Evolutionary conservation across 1,140 invertebrate species (phyloP).

Genomic region (Drosophila repletoides): DNA sequence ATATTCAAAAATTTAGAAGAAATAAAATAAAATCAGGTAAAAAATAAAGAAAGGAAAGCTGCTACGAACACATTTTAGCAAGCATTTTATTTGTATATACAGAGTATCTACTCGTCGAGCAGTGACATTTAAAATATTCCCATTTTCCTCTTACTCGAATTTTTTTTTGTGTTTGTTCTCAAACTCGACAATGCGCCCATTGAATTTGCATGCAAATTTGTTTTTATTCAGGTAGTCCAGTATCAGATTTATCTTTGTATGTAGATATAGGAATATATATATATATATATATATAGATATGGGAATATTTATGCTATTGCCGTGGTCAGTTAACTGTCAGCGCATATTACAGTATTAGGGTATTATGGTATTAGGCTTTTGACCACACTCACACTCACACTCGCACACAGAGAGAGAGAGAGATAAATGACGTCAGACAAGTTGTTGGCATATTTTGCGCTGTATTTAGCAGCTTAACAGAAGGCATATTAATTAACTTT

Average conservation of each 20-base stretch:
- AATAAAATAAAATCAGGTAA: too few species aligned
- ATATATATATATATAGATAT: slow-evolving; percentile 21
- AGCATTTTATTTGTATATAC: too few species aligned
- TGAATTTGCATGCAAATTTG: slow-evolving; percentile 74
- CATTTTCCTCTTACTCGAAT: neutral
- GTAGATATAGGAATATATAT: neutral
- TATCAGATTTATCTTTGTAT: slow-evolving; percentile 19
- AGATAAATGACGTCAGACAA: slow-evolving; percentile 51
- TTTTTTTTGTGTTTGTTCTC: neutral
- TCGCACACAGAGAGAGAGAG: neutral
- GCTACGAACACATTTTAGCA: too few species aligned
- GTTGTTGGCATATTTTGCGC: slow-evolving; percentile 59
- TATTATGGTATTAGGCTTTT: slow-evolving; percentile 48
- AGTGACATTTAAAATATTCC: too few species aligned
- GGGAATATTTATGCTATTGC: too few species aligned
- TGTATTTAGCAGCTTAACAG: slow-evolving; percentile 74
- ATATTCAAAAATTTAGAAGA: neutral
- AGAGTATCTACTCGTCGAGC: too few species aligned
- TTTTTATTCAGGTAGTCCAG: slow-evolving; percentile 52
- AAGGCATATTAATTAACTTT: slow-evolving; percentile 77
- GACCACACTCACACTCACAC: slow-evolving; percentile 4
- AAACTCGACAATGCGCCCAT: slow-evolving; percentile 64
- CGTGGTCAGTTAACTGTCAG: slow-evolving; percentile 54
- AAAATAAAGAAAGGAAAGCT: too few species aligned
- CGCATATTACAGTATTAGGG: slow-evolving; percentile 18